Evolutionary conservation across 2,113 vertebrate species (phyloP), one percentile per base, ranked within the genome.

Genomic region (Cyphomyrus discorhynchus): DNA sequence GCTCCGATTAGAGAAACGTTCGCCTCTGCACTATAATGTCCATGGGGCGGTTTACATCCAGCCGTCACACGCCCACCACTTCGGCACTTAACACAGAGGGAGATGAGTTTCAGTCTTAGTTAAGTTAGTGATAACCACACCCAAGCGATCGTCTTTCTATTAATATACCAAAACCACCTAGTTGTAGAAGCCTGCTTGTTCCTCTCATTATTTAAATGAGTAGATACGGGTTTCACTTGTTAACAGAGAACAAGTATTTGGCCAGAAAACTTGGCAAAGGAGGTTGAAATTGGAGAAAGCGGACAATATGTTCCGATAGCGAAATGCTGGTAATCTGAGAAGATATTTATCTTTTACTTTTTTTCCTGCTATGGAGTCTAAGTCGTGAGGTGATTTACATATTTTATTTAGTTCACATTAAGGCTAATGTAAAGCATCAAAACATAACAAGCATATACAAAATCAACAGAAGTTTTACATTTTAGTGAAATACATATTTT

Each of bases 1-100:
- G 17, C 21, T 82, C 93, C 95, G 94, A 96, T 96, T 95, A 94
- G 94, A 82, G 91, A 92, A 91, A 92, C 91, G 91, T 93, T 93
- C 82, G 42, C 13, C 50, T 35, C 31, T 19, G 47, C 31, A 56
- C 49, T 42, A 45, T 42, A 45, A 50, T 31, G 56, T 27, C 31
- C 3, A 74, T 53, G 84, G 90, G 90, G 82, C 31, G 70, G 13
- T n/a, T 46, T 82, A 4, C 35, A 50, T n/a, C 19, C 50, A 62
- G 86, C 74, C 24, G 52, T 66, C 77, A 42, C 50, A 90, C 86
- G 58, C 86, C 90, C 89, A 52, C 39, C 15, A 31, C 17, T 52
- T 19, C 21, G 27, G 49, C 13, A 46, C 49, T 17, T n/a, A n/a
- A 35, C 3, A 3, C 85, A 2, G 5, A 35, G 27, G 27, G 84